Percentiles rank a stretch among this genome's conserved stretches.
These are phyloP conservation scores for Babyrousa celebensis DNA, from an alignment of 2,797 vertebrate species.

Conservation along the genomic window DNA sequence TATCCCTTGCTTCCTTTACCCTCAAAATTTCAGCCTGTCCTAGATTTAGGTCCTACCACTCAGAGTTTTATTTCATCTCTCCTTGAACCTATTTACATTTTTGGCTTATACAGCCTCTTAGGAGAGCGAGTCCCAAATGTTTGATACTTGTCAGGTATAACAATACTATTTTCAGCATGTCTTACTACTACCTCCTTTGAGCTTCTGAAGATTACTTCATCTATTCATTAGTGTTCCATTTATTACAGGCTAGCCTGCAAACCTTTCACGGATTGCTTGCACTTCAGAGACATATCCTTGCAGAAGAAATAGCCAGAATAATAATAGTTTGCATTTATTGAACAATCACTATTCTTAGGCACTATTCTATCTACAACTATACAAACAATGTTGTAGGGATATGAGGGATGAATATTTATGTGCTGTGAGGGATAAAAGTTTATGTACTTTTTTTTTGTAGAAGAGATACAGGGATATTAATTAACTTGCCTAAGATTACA, in stretches of 20 bases:
- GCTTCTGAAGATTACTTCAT: background rate
- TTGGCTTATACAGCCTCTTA: background rate
- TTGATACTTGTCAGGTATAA: background rate
- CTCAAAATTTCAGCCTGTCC: background rate
- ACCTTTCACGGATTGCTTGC: background rate
- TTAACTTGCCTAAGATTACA: background rate
- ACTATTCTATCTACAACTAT: background rate
- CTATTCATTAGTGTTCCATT: background rate
- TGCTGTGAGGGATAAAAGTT: background rate
- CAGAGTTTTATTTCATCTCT: background rate
- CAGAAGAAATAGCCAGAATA: background rate
- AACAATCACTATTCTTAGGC: background rate
- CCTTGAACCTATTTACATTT: conserved; percentile 54
- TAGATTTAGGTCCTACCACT: background rate
- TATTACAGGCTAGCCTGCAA: background rate
- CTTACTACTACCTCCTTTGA: background rate
- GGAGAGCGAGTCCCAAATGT: conserved; percentile 2
- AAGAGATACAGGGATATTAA: background rate
- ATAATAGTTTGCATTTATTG: background rate
- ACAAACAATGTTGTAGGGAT: background rate
- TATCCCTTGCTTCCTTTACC: background rate
- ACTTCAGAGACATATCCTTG: background rate
- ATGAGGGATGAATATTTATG: too few relatives aligned
- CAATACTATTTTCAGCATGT: background rate
- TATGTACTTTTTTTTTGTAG: background rate